Base-by-base conservation (phyloP, 2,113 vertebrate genomes). In the Nibea coibor region DNA sequence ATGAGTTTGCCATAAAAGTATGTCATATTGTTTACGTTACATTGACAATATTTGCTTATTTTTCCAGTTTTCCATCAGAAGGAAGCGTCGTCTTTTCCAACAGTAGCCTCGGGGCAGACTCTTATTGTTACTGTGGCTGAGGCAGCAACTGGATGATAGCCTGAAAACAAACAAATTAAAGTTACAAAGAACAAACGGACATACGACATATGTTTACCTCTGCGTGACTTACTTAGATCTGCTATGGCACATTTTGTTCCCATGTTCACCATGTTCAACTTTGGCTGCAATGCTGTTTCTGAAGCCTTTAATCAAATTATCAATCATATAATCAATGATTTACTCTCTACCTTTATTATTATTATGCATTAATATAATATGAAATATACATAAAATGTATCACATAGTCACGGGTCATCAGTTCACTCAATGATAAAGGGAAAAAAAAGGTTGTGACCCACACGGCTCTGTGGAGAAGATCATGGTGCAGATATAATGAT, bases 91-190 rank as follows among this genome's bases (percentile, higher is more conserved):
- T 75, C 62, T 51, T 51, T 7, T 61, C 28, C 39, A 51, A 31
- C 53, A 71, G 54, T 31, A n/a, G 67, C 70, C 61, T 54, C 1
- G 4, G 35, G 61, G 20, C 65, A 61, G 65, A 48, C 80, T 69
- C 67, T 85, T 75, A 78, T 28, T 80, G 70, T 57, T 22, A 31
- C 65, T 67, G 72, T 67, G 24, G 53, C 69, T 71, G 19, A 75
- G 62, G 47, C 67, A 80, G 56, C 31, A 5, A 67, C 31, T 47
- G 24, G 1, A 74, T 19, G 39, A 65, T 62, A 12, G 22, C 24
- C 47, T 43, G 10, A n/a, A 62, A 70, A 54, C 28, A 72, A 75
- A 39, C 42, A 58, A 58, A 87, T 48, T 45, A 57, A 54, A 75
- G 28, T 39, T 62, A 77, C 22, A 70, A 58, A 70, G 53, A 83